Evolutionary conservation across 2,888 invertebrate species (phyloP).

Genomic region (Andrena haemorrhoa): DNA sequence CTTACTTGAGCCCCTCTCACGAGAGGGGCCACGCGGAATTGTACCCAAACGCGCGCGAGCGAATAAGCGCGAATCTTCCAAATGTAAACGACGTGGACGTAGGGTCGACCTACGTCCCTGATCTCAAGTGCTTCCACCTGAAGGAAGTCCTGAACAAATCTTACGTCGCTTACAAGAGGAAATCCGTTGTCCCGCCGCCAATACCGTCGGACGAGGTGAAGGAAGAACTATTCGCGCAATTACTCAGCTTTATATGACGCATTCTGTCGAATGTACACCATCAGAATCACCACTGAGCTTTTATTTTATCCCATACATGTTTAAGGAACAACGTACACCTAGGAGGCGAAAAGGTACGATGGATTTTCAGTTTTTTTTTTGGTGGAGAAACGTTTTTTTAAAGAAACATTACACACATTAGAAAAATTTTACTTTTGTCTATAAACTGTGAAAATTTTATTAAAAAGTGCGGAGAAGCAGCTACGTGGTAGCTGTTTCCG

Average conservation of each 20-base stretch:
- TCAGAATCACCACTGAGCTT: too few relatives aligned
- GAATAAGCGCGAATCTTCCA: constrained; percentile 49
- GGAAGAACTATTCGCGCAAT: background rate
- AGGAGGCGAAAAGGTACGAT: too few relatives aligned
- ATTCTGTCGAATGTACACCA: background rate
- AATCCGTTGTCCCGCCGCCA: background rate
- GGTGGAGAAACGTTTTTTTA: too few relatives aligned
- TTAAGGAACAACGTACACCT: too few relatives aligned
- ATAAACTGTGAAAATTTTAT: too few relatives aligned
- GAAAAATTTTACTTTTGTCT: too few relatives aligned
- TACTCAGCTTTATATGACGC: constrained; percentile 6
- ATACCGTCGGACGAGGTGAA: background rate
- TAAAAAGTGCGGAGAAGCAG: too few relatives aligned
- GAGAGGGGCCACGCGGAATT: constrained; percentile 52
- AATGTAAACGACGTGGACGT: background rate
- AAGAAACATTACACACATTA: too few relatives aligned
- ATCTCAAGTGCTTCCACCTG: constrained; percentile 56
- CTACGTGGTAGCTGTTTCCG: too few relatives aligned
- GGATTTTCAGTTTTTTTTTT: too few relatives aligned
- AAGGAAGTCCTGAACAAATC: constrained; percentile 26
- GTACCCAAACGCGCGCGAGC: constrained; percentile 54
- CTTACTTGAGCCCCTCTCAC: constrained; percentile 55
- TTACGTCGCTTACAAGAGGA: constrained; percentile 42
- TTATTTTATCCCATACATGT: too few relatives aligned
- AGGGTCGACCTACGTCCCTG: constrained; percentile 35